phyloP scores from a whole-genome alignment of 2,113 vertebrate genomes.

The Ceyx margarethae region DNA sequence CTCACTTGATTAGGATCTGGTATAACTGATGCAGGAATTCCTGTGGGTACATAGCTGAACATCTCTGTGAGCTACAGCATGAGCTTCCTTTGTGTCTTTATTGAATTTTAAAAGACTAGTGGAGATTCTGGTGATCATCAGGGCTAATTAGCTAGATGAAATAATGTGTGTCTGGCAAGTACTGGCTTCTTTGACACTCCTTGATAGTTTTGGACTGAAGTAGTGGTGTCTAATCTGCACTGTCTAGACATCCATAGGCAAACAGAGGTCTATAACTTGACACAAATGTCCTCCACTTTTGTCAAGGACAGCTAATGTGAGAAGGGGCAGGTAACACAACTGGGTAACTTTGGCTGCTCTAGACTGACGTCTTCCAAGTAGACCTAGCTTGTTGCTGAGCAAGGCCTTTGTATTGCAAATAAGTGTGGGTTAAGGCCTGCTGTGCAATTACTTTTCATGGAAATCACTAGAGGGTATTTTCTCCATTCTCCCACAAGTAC shows the following conservation, averaged over 20 bases:
- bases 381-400: background rate
- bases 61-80: background rate
- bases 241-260: background rate
- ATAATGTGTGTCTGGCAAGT: background rate
- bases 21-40: background rate
- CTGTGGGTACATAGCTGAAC: background rate
- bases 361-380: background rate
- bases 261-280: background rate
- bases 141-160: background rate
- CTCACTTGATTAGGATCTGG: background rate
- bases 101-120: background rate
- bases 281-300: background rate
- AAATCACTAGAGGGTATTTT: background rate
- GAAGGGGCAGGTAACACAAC: rapidly evolving
- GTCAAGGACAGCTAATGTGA: background rate
- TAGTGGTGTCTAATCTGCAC: background rate
- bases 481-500: background rate
- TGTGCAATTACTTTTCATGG: background rate
- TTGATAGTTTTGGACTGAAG: background rate
- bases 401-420: background rate
- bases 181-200: background rate
- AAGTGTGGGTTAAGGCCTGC: background rate
- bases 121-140: background rate
- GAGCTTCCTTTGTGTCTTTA: background rate
- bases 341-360: background rate